A percentile compares a stretch with the other conserved stretches of the same genome.
Conservation (phyloP, 2,797 vertebrate species). For the Triplophysa yarkandensis region DNA sequence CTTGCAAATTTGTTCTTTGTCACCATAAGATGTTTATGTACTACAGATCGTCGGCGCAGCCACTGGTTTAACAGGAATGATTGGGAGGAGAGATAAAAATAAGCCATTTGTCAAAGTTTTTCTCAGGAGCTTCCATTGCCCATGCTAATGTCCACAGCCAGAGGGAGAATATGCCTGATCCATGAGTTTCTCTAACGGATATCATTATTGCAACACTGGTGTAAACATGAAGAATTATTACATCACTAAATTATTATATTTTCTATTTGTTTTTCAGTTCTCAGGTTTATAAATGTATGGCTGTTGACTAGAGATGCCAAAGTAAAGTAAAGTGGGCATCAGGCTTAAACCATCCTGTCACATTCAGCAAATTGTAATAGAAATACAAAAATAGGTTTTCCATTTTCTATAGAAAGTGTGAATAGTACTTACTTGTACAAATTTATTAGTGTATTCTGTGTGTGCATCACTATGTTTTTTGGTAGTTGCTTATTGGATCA, state of each 20-base stretch:
- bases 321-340: constrained; percentile 3
- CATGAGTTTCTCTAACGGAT: constrained; percentile 58
- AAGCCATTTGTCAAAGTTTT: constrained; percentile 49
- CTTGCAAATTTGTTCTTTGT: constrained; percentile 32
- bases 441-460: constrained; percentile 15
- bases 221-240: constrained; percentile 69
- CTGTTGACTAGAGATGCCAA: constrained; percentile 18
- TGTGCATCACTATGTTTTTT: constrained; percentile 7
- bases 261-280: constrained; percentile 32
- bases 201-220: constrained; percentile 64
- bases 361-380: not conserved
- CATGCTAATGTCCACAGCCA: constrained; percentile 68
- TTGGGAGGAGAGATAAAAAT: constrained; percentile 48
- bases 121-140: constrained; percentile 53
- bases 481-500: not conserved
- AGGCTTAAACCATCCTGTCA: not conserved
- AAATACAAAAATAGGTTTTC: no score
- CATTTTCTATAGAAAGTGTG: not conserved
- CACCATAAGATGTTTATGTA: constrained; percentile 24
- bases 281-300: not conserved
- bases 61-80: not conserved
- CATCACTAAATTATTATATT: constrained; percentile 62
- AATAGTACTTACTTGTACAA: not conserved
- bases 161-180: constrained; percentile 65
- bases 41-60: not conserved